Evolutionary conservation across 2,888 invertebrate species (phyloP), one percentile per base, ranked within the genome.

Genomic region (Marronus borbonicus): DNA sequence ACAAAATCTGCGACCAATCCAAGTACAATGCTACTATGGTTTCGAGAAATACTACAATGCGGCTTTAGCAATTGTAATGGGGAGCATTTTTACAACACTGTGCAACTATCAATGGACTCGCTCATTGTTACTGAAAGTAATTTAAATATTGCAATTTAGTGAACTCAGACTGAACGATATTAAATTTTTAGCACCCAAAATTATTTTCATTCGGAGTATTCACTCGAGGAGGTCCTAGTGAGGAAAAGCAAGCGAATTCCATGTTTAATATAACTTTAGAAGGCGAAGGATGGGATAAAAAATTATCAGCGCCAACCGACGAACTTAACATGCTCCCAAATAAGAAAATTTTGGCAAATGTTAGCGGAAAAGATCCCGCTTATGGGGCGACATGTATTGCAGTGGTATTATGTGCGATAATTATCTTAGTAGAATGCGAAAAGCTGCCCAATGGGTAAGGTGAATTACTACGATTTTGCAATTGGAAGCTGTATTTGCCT

Each of bases 341-440:
- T 76, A 94, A 93, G 85, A 90, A 88, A 68, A 87, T 96, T 60
- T 90, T 91, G 55, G 93, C 92, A 0, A 91, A 91, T 89, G 94
- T 97, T 14, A 86, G 89, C 20, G 93, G 93, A 0, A 85, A 81
- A 76, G 94, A 96, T 89, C 94, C 95, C 1, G 97, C 95, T 17
- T 98, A 98, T 90, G 94, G 95, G 1, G 91, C 94, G 8, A 97
- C 97, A 0, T 94, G 94, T 77, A 92, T 92, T 4, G 92, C 93
- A 62, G 86, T 97, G 79, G 89, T 97, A 4, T 90, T 93, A 79
- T 90, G 94, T 65, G 98, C 95, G 0, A 84, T 95, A 78, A 94
- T 93, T 0, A 88, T 98, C 70, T 89, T 98, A 12, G 91, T 91
- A 24, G 96, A 98, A 86, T 89, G 89, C 50, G 91, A 93, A 76